Evolutionary conservation across 2,113 vertebrate genomes (phyloP), one percentile per base, ranked within the genome.

Genomic region (Romanogobio albipinnatus): DNA sequence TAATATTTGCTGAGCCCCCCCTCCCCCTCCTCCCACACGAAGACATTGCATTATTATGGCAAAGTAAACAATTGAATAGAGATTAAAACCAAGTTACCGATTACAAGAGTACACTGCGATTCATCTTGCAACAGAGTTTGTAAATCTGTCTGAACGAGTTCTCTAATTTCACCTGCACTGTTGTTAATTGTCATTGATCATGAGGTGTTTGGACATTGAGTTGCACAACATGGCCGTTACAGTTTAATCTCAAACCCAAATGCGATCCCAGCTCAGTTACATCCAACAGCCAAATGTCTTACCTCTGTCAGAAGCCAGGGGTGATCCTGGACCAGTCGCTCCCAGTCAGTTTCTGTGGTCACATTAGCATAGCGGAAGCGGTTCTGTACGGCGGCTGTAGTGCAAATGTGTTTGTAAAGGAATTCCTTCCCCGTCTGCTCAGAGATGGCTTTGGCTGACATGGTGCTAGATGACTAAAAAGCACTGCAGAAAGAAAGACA

Each of bases 371-470:
- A 98, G 89, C 94, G 96, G 91, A 98, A 99, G 13, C 96, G 96
- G 94, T 99, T 99, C 95, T 99, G 97, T 88, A 99, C 94, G 0
- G 96, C 95, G 0, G 95, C 96, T 0, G 96, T 92, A 0, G 96
- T 97, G 71, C 95, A 96, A 92, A 99, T 97, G 56, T 96, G 94
- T 84, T 98, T 99, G 49, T 97, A 99, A 45, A 99, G 86, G 88
- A 99, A 96, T 88, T 99, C 97, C 87, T 99, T 99, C 84, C 96
- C 98, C 0, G 97, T 99, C 95, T 98, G 96, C 94, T 99, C 98
- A 0, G 97, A 98, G 91, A 99, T 98, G 22, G 98, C 98, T 94
- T 99, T 99, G 79, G 98, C 97, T 0, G 98, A 99, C 98, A 99
- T 99, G 84, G n/a, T 84, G 79, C 90, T 92, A 70, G 36, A 86